These are phyloP conservation scores for Antechinus flavipes DNA, from an alignment of 2,113 vertebrate genomes.

Conservation along the genomic window DNA sequence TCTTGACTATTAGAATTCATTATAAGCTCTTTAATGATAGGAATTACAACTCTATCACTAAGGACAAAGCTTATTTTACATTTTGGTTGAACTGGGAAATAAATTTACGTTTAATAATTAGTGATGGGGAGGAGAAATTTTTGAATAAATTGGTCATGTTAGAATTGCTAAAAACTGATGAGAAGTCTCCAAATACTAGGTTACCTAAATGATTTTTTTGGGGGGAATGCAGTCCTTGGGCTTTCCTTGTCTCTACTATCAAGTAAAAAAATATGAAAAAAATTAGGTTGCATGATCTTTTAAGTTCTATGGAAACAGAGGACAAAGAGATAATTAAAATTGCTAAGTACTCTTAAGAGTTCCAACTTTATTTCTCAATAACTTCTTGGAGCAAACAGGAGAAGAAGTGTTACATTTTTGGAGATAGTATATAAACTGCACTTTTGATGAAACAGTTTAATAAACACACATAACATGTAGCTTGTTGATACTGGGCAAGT, in stretches of 20 bases:
- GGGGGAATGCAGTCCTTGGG: not conserved
- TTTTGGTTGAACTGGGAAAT: not conserved
- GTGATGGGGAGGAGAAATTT: not conserved
- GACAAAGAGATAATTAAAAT: not conserved
- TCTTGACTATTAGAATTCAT: no score
- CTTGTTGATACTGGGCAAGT: not conserved
- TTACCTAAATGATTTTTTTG: not conserved
- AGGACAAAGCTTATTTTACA: no score
- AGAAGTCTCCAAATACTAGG: not conserved
- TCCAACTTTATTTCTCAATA: not conserved
- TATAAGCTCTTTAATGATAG: no score
- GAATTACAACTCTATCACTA: no score
- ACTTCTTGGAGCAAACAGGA: not conserved
- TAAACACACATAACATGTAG: not conserved
- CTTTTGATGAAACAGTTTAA: not conserved
- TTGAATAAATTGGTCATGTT: not conserved
- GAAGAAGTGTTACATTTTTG: not conserved
- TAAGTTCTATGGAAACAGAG: not conserved
- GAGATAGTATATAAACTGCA: not conserved
- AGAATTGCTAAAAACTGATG: not conserved
- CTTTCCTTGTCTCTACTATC: not conserved
- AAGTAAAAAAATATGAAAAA: not conserved
- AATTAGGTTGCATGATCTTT: not conserved
- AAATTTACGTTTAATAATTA: not conserved
- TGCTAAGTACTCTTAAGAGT: not conserved